Conservation (phyloP, 2,888 invertebrate genomes). For the Napeogenes sylphis region DNA sequence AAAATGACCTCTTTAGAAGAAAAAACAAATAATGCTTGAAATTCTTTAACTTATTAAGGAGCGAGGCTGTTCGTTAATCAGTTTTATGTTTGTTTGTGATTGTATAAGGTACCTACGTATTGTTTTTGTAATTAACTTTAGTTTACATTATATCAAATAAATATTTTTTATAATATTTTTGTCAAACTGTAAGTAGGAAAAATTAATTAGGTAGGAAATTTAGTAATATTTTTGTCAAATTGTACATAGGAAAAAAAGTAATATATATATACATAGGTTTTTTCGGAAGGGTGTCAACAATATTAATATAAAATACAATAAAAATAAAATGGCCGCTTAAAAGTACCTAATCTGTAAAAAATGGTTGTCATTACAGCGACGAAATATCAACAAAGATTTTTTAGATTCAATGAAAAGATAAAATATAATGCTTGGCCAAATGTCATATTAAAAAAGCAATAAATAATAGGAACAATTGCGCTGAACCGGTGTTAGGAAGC, state of each 20-base stretch:
- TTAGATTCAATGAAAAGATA: conserved; percentile 10
- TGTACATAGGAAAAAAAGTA: too few relatives aligned
- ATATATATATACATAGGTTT: background rate
- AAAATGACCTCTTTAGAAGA: conserved; percentile 53
- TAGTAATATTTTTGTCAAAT: too few relatives aligned
- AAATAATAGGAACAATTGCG: conserved; percentile 32
- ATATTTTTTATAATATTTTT: too few relatives aligned
- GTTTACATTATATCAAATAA: too few relatives aligned
- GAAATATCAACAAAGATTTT: conserved; percentile 7
- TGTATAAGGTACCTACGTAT: background rate
- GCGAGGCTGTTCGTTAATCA: conserved; percentile 32
- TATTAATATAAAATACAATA: conserved; percentile 3
- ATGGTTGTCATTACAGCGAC: background rate
- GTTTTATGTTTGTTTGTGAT: conserved; percentile 11
- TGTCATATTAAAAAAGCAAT: conserved; percentile 28
- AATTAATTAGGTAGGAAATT: too few relatives aligned
- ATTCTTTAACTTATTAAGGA: conserved; percentile 72
- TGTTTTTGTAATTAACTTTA: background rate
- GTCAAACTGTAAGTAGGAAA: too few relatives aligned
- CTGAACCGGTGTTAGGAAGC: conserved; percentile 30
- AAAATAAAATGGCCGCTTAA: conserved; percentile 1
- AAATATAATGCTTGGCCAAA: conserved; percentile 26
- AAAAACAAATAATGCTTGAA: conserved; percentile 54
- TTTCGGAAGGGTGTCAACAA: conserved; percentile 1
- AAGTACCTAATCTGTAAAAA: background rate